Conservation (phyloP, 2,797 vertebrate genomes). For the Simalia tracyae region DNA sequence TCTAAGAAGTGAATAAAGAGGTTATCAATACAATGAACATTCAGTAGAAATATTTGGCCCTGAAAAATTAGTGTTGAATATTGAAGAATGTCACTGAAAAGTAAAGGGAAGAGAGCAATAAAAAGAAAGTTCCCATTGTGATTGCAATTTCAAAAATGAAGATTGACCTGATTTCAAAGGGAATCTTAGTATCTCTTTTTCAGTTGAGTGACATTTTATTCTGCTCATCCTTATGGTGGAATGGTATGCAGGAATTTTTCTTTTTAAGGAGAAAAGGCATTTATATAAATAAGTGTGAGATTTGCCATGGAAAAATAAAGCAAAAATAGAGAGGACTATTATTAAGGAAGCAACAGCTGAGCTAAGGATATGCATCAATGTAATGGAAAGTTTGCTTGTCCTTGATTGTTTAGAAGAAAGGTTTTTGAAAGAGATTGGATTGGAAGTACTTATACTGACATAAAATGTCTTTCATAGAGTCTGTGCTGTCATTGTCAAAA, state of each 20-base stretch:
- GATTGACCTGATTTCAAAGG: slow-evolving; percentile 75
- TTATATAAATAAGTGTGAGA: slow-evolving; percentile 37
- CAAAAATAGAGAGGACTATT: slow-evolving; percentile 37
- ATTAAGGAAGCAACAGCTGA: slow-evolving; percentile 52
- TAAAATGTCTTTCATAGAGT: accelerated
- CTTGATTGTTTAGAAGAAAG: background rate
- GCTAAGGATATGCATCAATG: slow-evolving; percentile 61
- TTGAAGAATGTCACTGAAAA: slow-evolving; percentile 55
- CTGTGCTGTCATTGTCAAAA: background rate
- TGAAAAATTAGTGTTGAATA: slow-evolving; percentile 49
- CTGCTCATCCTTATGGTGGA: slow-evolving; percentile 68
- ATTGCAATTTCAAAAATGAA: slow-evolving; percentile 71
- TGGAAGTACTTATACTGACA: accelerated
- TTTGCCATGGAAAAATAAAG: slow-evolving; percentile 35
- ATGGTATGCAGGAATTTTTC: slow-evolving; percentile 12
- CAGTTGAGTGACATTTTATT: slow-evolving; percentile 77
- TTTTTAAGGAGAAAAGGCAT: slow-evolving; percentile 28
- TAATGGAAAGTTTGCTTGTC: background rate
- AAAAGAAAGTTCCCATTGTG: slow-evolving; percentile 58
- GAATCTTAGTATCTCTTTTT: slow-evolving; percentile 40
- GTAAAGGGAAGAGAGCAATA: slow-evolving; percentile 51
- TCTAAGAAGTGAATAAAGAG: background rate
- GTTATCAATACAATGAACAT: background rate
- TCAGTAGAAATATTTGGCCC: slow-evolving; percentile 33
- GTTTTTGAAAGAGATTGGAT: accelerated